A percentile compares a stretch with the other conserved stretches of the same genome.
phyloP scores from a whole-genome alignment of 2,113 vertebrate species.

The Perccottus glenii region DNA sequence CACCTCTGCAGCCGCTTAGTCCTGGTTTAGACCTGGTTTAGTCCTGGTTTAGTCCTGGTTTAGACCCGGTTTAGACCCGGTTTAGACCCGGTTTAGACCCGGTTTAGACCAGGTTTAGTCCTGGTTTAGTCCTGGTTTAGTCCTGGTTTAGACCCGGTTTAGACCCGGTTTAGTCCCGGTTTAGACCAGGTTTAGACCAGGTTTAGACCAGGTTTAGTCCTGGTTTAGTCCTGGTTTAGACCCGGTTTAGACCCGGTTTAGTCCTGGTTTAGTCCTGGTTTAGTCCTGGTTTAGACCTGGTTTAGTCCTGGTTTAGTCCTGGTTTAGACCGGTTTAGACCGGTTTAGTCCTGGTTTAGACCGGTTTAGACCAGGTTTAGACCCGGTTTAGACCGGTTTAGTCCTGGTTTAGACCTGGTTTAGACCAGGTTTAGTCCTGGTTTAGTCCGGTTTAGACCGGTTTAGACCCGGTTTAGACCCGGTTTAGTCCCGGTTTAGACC shows the following conservation, averaged over 20 bases:
- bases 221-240: neutral
- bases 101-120: neutral
- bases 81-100: neutral
- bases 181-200: too few relatives aligned
- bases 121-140: neutral
- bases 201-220: neutral
- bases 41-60: neutral
- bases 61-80: neutral
- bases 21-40: neutral
- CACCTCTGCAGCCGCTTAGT: too few relatives aligned
- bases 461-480: too few relatives aligned
- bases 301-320: neutral
- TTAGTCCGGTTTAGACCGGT: too few relatives aligned
- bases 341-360: too few relatives aligned
- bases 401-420: too few relatives aligned
- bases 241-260: neutral
- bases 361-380: too few relatives aligned
- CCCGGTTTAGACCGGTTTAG: too few relatives aligned
- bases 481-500: too few relatives aligned
- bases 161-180: too few relatives aligned
- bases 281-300: neutral
- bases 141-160: too few relatives aligned
- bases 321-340: neutral
- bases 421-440: too few relatives aligned
- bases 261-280: neutral